A percentile compares a stretch with the other conserved stretches of the same genome.
Evolutionary conservation across 2,113 vertebrate genomes (phyloP).

Genomic region (Trematomus loennbergii): DNA sequence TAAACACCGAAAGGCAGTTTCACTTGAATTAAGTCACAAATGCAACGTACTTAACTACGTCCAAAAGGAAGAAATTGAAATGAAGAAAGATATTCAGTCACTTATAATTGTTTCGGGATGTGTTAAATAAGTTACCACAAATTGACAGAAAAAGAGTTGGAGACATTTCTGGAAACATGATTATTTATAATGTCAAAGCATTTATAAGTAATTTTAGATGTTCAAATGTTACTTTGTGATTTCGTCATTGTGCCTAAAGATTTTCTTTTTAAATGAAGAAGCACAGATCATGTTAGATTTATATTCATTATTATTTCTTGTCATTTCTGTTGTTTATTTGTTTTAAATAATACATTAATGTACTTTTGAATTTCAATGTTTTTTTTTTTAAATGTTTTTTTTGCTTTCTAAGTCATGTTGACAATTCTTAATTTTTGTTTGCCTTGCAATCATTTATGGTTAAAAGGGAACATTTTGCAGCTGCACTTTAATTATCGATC

Average conservation of each 20-base stretch:
- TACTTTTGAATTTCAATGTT: background rate
- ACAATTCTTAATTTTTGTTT: background rate
- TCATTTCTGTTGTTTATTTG: background rate
- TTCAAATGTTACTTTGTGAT: background rate
- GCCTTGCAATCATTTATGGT: background rate
- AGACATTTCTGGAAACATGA: background rate
- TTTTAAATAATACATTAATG: background rate
- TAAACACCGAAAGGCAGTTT: background rate
- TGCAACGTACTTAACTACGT: background rate
- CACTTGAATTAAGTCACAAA: background rate
- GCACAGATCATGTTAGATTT: background rate
- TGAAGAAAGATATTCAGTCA: no score
- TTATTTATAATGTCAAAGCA: background rate
- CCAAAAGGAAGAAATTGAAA: background rate
- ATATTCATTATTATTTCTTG: background rate
- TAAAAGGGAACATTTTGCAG: background rate
- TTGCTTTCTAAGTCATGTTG: background rate
- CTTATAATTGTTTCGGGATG: no score
- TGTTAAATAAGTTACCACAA: no score
- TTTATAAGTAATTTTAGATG: slow-evolving; percentile 1
- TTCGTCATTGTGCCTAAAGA: background rate
- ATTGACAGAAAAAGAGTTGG: background rate
- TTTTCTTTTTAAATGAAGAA: background rate
- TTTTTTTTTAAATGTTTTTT: background rate
- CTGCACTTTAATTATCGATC: slow-evolving; percentile 13